Base-by-base conservation (phyloP, 2,797 vertebrate genomes). In the Cyprinodon diabolis region DNA sequence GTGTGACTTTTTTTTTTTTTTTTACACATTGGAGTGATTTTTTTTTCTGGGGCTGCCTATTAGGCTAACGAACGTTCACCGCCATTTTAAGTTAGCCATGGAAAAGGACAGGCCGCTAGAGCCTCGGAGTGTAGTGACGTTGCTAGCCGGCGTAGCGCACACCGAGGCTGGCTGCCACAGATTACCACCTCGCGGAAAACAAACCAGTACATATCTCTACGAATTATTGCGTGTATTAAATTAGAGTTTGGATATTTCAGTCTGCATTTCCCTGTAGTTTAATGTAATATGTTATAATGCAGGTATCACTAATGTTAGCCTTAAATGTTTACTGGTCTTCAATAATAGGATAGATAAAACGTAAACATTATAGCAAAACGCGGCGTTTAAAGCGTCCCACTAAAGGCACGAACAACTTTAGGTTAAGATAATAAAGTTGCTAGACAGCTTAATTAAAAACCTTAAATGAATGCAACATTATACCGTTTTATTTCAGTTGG, bases 61-160 rank as follows among this genome's bases (percentile, higher is more conserved):
- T 76, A 0, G 58, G 81, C 79, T 84, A 83, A 80, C 81, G 85
- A 89, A 84, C 91, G 3, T 85, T 70, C 89, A 90, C 85, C 92
- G 93, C 93, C 93, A 94, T 94, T 93, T 94, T 94, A 91, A 91
- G 89, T 92, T 91, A 90, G 91, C 92, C 77, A 78, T 66, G 68
- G 82, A 87, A 75, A 45, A 47, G 77, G 81, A 76, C 65, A 72
- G 93, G 91, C 90, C 88, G 85, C 85, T 55, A 74, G 2, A 85
- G 87, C 93, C 91, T 69, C 90, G 92, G 13, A 2, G 80, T 93
- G 60, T 72, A 79, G 91, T 94, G 88, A 91, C 84, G 84, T 78
- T 86, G 86, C 68, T 12, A 82, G 58, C 91, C 90, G 87, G 82
- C 79, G 72, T 76, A 74, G 82, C 68, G 71, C 66, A 75, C 68